Evolutionary conservation across 1,140 invertebrate species (phyloP).

Genomic region (Temnothorax longispinosus): DNA sequence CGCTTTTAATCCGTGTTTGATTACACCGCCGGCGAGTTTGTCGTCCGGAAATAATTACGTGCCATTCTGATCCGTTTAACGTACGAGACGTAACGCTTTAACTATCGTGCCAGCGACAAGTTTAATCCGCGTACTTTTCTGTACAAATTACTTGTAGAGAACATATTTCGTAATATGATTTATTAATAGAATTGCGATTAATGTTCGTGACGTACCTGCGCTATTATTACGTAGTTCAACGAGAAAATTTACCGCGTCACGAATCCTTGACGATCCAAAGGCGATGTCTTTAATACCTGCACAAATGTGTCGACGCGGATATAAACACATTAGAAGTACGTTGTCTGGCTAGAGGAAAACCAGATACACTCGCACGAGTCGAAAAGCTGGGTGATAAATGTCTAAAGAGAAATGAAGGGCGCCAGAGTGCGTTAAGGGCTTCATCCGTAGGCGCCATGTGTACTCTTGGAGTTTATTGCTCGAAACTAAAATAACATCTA

Average conservation of each 20-base stretch:
- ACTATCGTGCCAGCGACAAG: background rate
- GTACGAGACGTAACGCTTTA: constrained; percentile 29
- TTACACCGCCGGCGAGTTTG: constrained; percentile 30
- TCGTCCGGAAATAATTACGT: constrained; percentile 43
- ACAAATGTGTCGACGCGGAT: constrained; percentile 12
- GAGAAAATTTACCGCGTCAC: background rate
- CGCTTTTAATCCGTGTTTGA: constrained; percentile 51
- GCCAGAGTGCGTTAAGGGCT: background rate
- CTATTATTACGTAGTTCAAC: background rate
- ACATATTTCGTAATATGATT: background rate
- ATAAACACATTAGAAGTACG: constrained; percentile 53
- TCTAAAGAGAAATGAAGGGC: constrained; percentile 17
- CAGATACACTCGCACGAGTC: constrained; percentile 1
- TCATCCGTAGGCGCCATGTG: constrained; percentile 16
- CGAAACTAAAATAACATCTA: constrained; percentile 13
- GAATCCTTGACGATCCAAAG: background rate
- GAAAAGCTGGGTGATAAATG: constrained; percentile 38
- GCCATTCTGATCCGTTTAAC: constrained; percentile 51
- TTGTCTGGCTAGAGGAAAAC: constrained; percentile 18
- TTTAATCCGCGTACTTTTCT: constrained; percentile 19
- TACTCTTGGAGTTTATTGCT: constrained; percentile 1
- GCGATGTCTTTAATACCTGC: background rate
- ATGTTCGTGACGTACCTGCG: background rate
- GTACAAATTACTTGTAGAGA: background rate
- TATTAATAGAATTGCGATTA: constrained; percentile 5